Base-by-base conservation (phyloP, 2,888 invertebrate genomes). In the Digitonthophagus gazella region DNA sequence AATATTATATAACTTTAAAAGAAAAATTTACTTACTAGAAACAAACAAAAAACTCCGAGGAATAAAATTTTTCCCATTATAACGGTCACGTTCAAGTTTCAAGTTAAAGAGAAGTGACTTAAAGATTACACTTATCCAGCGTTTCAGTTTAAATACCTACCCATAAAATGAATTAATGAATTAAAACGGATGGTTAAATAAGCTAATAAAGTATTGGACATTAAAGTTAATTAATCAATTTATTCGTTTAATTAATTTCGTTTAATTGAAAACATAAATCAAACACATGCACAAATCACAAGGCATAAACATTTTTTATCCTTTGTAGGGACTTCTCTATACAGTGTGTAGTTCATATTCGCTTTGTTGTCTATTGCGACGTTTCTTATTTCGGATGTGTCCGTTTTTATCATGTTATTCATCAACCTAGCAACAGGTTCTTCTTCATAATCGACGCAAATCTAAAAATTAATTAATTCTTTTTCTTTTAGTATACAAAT, bases 261-360 rank as follows among this genome's bases (percentile, higher is more conserved):
- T n/a, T n/a, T n/a, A n/a, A 44, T 44, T 44, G 22, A 6, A 4
- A 44, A 44, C 28, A 44, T 44, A 44, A 44, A 44, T 44, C 28
- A 44, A 19, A 61, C 2, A n/a, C 61, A 61, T 20, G 20, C 20
- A 18, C 61, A 61, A 61, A 61, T 14, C 19, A 61, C 1, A 3
- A 61, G 20, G 20, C 61, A 61, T 18, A 61, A 16, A 19, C 61
- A 61, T 61, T 61, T 61, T 14, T 15, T 15, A 19, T 61, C 61
- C 20, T 61, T 20, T 19, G 5, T 61, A 11, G 18, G 18, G 18
- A 61, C n/a, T 18, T 61, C 18, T n/a, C 20, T 16, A n/a, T 61
- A n/a, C 0, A 61, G n/a, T 19, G 61, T 16, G 61, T 20, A 18
- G 61, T 61, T 61, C 61, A 61, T 61, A 19, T 61, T 61, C n/a